Evolutionary conservation across 2,797 vertebrate genomes (phyloP).

Genomic region (Otus scops): DNA sequence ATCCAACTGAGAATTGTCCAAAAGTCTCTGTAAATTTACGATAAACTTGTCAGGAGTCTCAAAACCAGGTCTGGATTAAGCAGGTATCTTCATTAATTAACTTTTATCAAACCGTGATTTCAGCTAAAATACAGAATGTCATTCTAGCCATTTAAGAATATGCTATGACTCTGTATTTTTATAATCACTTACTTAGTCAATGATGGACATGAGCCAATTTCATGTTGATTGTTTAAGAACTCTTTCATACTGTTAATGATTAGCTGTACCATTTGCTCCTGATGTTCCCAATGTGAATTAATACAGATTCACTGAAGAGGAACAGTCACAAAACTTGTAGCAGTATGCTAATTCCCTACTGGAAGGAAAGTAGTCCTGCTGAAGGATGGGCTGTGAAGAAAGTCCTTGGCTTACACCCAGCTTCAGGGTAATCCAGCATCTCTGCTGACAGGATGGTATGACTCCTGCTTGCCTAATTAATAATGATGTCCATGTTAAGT

Average conservation of each 20-base stretch:
- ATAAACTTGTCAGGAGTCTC: background rate
- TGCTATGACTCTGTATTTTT: background rate
- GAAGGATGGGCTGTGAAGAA: background rate
- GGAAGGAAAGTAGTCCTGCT: background rate
- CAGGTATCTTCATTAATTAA: background rate
- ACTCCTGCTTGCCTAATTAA: constrained; percentile 51
- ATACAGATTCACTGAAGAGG: background rate
- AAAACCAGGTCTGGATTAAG: background rate
- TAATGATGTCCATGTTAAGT: constrained; percentile 46
- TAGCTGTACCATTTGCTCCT: background rate
- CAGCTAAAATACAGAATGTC: background rate
- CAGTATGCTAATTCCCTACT: background rate
- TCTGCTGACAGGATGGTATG: constrained; percentile 22
- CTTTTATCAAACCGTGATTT: background rate
- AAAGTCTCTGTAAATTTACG: background rate
- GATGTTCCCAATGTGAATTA: background rate
- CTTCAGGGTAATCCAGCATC: background rate
- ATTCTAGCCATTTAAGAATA: background rate
- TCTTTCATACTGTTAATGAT: background rate
- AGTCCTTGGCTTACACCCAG: constrained; percentile 3
- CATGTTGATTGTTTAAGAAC: background rate
- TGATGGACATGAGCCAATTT: background rate
- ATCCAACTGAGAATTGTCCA: background rate
- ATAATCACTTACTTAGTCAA: background rate
- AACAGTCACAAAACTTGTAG: background rate